Base-by-base conservation (phyloP, 2,797 vertebrate genomes). In the Hippocampus kuda region DNA sequence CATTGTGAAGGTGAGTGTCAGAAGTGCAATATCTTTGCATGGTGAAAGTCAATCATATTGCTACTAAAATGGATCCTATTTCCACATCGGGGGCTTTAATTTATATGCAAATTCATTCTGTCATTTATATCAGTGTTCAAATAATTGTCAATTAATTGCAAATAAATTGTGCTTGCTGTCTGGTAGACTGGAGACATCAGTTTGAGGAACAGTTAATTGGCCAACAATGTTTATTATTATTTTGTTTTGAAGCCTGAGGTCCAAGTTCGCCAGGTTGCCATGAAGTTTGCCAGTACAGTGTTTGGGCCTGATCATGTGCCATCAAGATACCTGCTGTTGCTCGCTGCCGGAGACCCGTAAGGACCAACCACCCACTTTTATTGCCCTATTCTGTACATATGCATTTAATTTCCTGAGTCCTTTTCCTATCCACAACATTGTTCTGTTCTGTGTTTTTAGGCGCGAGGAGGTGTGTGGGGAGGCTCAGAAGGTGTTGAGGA, bases 281-380 rank as follows among this genome's bases (percentile, higher is more conserved):
- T 99, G 91, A 99, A 99, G 83, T 99, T 96, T 83, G 95, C 95
- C 80, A 97, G 94, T 81, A 95, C 89, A 0, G 95, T 99, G 76
- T 99, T 99, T 79, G 93, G 92, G 74, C 85, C 93, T 3, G 95
- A 99, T 85, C 97, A 99, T 61, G 94, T 99, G 71, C 94, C 95
- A 75, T 98, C 97, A 78, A 93, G 96, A 93, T 99, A 99, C 73
- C 90, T 99, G 74, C 91, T 99, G 27, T 85, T 99, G 1, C 87
- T 99, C 76, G 96, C 97, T 74, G 95, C 97, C 57, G 97, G 97
- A 90, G 97, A 99, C 77, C 93, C 94, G 97, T 99, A 90, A 94
- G 94, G 81, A 30, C 16, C 9, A 22, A 68, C 56, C 68, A 64
- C 22, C n/a, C 24, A 18, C 42, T 20, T 38, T 30, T 51, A 26